phyloP scores from a whole-genome alignment of 2,888 invertebrate species.

The Melipona bicolor region DNA sequence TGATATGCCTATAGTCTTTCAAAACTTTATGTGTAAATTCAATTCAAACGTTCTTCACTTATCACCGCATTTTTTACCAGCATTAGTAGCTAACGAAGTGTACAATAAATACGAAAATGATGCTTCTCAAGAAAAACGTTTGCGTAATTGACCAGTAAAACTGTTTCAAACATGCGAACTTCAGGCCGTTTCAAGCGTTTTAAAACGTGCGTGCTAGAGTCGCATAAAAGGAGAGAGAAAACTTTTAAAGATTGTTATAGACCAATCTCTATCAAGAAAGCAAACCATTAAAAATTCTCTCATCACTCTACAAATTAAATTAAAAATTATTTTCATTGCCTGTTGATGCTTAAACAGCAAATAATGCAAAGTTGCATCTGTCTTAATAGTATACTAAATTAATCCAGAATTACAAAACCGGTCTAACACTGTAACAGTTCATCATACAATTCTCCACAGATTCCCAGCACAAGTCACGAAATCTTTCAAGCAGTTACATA shows the following conservation, averaged over 20 bases:
- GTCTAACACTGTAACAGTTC: not conserved
- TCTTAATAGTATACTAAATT: not conserved
- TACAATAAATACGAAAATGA: not conserved
- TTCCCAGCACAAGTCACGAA: not conserved
- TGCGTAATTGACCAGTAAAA: conserved; percentile 37
- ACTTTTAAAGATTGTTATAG: not conserved
- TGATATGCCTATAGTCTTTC: not conserved
- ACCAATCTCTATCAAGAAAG: not conserved
- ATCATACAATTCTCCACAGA: not conserved
- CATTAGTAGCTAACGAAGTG: not conserved
- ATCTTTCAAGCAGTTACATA: conserved; percentile 36
- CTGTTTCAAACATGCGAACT: conserved; percentile 34
- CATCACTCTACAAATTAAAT: not conserved
- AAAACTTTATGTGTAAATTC: not conserved
- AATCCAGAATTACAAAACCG: not conserved
- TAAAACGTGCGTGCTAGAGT: not conserved
- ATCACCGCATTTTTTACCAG: not conserved
- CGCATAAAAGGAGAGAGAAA: not conserved
- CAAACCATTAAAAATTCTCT: too few species aligned
- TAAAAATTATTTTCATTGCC: too few species aligned
- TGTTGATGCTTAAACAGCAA: too few species aligned
- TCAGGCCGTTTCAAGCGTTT: not conserved
- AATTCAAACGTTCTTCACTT: not conserved
- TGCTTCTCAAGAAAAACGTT: conserved; percentile 15
- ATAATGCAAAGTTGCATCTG: not conserved